Evolutionary conservation across 1,140 invertebrate genomes (phyloP), one percentile per base, ranked within the genome.

Genomic region (Drosophila willistoni): DNA sequence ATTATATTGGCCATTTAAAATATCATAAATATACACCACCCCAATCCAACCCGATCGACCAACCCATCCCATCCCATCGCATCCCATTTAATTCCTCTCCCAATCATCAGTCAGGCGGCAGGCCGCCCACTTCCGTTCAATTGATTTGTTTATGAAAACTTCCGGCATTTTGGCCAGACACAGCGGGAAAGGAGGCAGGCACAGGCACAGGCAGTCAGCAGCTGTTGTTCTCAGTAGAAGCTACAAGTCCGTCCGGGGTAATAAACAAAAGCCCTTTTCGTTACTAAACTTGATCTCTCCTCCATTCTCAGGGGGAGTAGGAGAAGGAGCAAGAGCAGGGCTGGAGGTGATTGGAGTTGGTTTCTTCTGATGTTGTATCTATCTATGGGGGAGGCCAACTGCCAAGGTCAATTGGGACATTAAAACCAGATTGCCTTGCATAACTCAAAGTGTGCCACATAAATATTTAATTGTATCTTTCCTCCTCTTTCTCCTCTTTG

Each of bases 61-160:
- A 3, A 39, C 56, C 5, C 33, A 59, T 33, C 59, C 14, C 64
- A 33, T 19, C 12, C 36, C 36, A 39, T 39, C 17, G 10, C 57
- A 60, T 60, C n/a, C 57, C 36, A 39, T 39, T 19, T 60, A 9
- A 60, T 60, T 14, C 34, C 33, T 39, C 57, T 39, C 14, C 14
- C 71, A 75, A 68, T 74, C 44, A 44, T 62, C 33, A 55, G 65
- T 64, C 64, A 64, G 68, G 62, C 62, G 33, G 77, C 64, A 64
- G 51, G 68, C 76, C 72, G 64, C 68, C 76, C 72, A 79, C 83
- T 86, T 87, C 83, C 83, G 83, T 80, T 79, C 68, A 78, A 89
- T 89, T 89, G 84, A 84, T 89, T 84, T 89, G 84, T 89, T 89
- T 89, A 90, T 71, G 76, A 75, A 73, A 79, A 81, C 85, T 89